Conservation (phyloP, 2,888 invertebrate species). For the Nephrocerus scutellatus region DNA sequence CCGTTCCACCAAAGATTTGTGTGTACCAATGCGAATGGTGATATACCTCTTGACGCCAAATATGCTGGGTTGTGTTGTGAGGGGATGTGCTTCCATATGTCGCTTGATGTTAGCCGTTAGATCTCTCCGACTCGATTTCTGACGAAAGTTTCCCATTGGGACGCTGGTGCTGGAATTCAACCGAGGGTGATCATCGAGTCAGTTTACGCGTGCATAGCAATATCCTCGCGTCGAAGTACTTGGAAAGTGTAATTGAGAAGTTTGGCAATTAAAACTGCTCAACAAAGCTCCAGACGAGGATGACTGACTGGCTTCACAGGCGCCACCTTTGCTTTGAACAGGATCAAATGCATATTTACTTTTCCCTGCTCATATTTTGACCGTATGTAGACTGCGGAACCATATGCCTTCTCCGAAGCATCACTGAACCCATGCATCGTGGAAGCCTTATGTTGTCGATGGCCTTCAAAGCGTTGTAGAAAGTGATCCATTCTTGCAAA, state of each 20-base stretch:
- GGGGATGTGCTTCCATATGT: neutral
- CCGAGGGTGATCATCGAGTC: constrained; percentile 3
- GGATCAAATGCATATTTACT: constrained; percentile 3
- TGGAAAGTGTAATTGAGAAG: constrained; percentile 1
- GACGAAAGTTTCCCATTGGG: constrained; percentile 5
- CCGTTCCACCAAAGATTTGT: constrained; percentile 1
- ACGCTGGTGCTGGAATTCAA: neutral
- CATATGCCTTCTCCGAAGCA: constrained; percentile 11
- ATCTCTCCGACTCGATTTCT: constrained; percentile 5
- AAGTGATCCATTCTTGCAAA: constrained; percentile 1
- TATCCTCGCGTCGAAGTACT: too few species aligned
- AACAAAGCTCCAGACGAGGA: constrained; percentile 4
- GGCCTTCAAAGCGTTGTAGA: constrained; percentile 1
- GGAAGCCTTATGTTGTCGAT: neutral
- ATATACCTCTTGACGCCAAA: neutral
- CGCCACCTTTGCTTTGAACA: constrained; percentile 7
- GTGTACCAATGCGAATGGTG: neutral
- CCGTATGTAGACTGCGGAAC: constrained; percentile 4
- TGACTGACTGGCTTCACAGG: constrained; percentile 4
- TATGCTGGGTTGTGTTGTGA: constrained; percentile 1
- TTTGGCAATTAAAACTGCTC: constrained; percentile 7
- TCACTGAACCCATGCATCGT: constrained; percentile 13
- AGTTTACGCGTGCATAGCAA: constrained; percentile 1
- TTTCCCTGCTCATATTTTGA: neutral
- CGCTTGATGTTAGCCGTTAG: neutral